These are phyloP conservation scores for Folsomia manolachei DNA, from an alignment of 2,888 invertebrate species.

Conservation along the genomic window DNA sequence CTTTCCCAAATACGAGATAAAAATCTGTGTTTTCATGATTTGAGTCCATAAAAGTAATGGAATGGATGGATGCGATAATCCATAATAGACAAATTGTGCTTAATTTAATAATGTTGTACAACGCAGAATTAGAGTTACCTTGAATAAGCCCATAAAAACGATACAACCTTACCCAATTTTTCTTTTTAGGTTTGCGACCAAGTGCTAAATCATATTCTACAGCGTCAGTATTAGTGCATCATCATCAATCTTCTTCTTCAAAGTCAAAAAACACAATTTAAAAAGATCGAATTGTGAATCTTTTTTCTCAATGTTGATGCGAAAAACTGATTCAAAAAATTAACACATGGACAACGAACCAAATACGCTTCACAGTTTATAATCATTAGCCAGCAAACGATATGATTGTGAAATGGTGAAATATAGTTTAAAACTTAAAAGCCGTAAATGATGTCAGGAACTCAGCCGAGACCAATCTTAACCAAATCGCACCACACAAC, in stretches of 20 bases:
- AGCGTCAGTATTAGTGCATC: neutral
- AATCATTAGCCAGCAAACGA: too few species aligned
- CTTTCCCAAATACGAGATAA: too few species aligned
- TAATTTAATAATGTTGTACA: neutral
- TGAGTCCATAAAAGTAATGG: neutral
- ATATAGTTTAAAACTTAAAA: neutral
- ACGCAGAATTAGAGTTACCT: neutral
- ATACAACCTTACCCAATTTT: conserved; percentile 1
- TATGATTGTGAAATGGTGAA: neutral
- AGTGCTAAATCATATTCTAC: conserved; percentile 1
- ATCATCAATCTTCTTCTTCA: neutral
- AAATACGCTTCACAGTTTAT: too few species aligned
- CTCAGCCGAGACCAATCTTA: conserved; percentile 11
- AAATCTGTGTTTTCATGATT: neutral
- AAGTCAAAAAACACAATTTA: neutral
- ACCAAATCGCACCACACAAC: conserved; percentile 2
- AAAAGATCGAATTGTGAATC: neutral
- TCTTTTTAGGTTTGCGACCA: neutral
- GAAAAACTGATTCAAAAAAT: neutral
- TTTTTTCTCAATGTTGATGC: neutral
- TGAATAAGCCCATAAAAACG: conserved; percentile 8
- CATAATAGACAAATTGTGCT: neutral
- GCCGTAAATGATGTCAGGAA: conserved; percentile 14
- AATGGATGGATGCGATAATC: neutral
- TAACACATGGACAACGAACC: neutral